phyloP scores from a whole-genome alignment of 1,140 invertebrate species.

The Orius laevigatus region DNA sequence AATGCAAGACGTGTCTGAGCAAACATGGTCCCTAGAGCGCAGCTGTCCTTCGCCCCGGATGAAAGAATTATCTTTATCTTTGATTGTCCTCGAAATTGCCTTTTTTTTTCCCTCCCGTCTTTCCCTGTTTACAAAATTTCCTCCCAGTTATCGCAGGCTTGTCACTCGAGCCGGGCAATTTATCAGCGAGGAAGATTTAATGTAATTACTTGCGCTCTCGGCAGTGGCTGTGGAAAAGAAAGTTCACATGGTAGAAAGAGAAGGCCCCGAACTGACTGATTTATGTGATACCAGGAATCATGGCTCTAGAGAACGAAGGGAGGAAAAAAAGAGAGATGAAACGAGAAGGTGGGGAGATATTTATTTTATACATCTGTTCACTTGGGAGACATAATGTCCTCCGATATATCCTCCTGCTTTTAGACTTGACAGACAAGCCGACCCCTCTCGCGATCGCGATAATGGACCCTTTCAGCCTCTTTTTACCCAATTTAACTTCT shows the following conservation, averaged over 20 bases:
- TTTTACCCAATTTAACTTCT: slow-evolving; percentile 4
- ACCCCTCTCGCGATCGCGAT: background rate
- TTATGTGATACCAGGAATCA: slow-evolving; percentile 18
- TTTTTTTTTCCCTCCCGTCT: background rate
- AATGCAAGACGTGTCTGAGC: no score
- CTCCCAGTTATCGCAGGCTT: slow-evolving; percentile 6
- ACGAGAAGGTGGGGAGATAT: slow-evolving; percentile 17
- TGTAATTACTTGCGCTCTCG: slow-evolving; percentile 13
- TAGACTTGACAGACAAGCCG: slow-evolving; percentile 10
- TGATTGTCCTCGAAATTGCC: slow-evolving; percentile 9
- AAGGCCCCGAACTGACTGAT: slow-evolving; percentile 14
- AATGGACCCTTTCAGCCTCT: background rate
- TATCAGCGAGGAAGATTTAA: slow-evolving; percentile 12
- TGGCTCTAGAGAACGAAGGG: slow-evolving; percentile 4
- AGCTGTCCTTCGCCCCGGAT: slow-evolving; percentile 1
- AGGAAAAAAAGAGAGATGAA: slow-evolving; percentile 12
- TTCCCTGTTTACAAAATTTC: slow-evolving; percentile 10
- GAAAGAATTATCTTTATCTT: slow-evolving; percentile 12
- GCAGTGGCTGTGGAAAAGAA: slow-evolving; percentile 7
- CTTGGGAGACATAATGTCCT: slow-evolving; percentile 20
- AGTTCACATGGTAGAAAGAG: slow-evolving; percentile 12
- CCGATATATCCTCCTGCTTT: slow-evolving; percentile 15
- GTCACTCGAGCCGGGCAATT: slow-evolving; percentile 8
- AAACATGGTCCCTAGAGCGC: background rate
- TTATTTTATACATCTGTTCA: slow-evolving; percentile 22